A percentile compares a stretch with the other conserved stretches of the same genome.
Conservation (phyloP, 2,888 invertebrate species). For the Stenolophus ochropezus region DNA sequence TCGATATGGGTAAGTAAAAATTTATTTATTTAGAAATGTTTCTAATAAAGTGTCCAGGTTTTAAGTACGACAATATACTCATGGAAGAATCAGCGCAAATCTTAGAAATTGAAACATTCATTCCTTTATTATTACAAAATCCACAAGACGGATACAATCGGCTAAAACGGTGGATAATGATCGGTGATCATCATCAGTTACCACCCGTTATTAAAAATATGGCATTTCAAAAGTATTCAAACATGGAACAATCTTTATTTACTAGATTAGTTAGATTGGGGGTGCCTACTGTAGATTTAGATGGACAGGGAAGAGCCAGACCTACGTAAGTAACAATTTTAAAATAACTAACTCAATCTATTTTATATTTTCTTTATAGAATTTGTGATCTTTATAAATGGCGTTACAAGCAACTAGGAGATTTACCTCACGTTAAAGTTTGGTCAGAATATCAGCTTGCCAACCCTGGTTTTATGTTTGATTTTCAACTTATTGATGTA, state of each 20-base stretch:
- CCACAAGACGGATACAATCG: slow-evolving; percentile 97
- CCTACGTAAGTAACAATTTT: slow-evolving; percentile 76
- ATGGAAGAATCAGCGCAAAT: slow-evolving; percentile 99
- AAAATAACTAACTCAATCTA: not conserved
- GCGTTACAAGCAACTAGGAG: slow-evolving; percentile 96
- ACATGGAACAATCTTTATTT: slow-evolving; percentile 99
- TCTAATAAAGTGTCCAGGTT: slow-evolving; percentile 75
- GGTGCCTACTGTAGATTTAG: slow-evolving; percentile 97
- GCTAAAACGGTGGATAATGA: slow-evolving; percentile 99
- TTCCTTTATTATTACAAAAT: slow-evolving; percentile 98
- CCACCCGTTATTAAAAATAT: slow-evolving; percentile 99
- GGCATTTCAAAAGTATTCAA: slow-evolving; percentile 99
- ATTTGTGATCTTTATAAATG: slow-evolving; percentile 96
- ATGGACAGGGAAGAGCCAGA: slow-evolving; percentile 97
- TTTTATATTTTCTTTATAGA: slow-evolving; percentile 72
- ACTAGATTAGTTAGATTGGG: slow-evolving; percentile 96
- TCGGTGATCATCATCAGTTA: slow-evolving; percentile 98
- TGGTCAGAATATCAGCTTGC: slow-evolving; percentile 90
- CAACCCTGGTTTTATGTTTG: slow-evolving; percentile 94
- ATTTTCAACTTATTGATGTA: slow-evolving; percentile 97
- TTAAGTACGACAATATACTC: slow-evolving; percentile 98
- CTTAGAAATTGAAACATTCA: slow-evolving; percentile 99
- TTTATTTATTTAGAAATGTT: too few species aligned
- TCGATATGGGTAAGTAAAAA: slow-evolving; percentile 87
- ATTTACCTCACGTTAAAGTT: slow-evolving; percentile 90